Conservation (phyloP, 1,140 invertebrate genomes). For the Saccostrea glomerata region DNA sequence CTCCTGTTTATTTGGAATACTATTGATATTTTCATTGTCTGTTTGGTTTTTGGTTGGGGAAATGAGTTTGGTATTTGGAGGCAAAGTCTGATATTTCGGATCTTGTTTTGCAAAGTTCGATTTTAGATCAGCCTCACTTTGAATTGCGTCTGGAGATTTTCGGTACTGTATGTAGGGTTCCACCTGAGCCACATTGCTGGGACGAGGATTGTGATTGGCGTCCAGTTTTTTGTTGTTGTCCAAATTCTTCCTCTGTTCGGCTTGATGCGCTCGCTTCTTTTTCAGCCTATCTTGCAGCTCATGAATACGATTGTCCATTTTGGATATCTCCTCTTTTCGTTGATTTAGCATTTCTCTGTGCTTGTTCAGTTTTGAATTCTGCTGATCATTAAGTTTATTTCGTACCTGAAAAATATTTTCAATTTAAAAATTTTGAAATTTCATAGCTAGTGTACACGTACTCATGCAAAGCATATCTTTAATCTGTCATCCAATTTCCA, state of each 20-base stretch:
- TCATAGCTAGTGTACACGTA: neutral
- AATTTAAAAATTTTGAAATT: neutral
- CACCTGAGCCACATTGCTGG: constrained; percentile 86
- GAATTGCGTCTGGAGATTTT: constrained; percentile 42
- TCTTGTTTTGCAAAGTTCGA: constrained; percentile 89
- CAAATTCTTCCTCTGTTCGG: constrained; percentile 88
- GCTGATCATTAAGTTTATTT: constrained; percentile 96
- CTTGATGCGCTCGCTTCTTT: constrained; percentile 83
- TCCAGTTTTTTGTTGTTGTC: constrained; percentile 89
- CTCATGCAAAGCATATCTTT: neutral
- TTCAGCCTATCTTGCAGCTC: constrained; percentile 95
- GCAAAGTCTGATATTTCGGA: constrained; percentile 95
- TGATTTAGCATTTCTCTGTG: constrained; percentile 92
- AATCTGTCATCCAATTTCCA: neutral
- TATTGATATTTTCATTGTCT: constrained; percentile 63
- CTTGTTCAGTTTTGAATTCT: constrained; percentile 90
- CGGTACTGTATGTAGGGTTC: constrained; percentile 87
- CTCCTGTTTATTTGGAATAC: constrained; percentile 32
- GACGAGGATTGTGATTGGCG: constrained; percentile 84
- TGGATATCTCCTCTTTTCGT: constrained; percentile 92
- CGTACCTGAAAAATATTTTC: constrained; percentile 86
- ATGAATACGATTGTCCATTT: constrained; percentile 94
- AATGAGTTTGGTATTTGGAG: constrained; percentile 82
- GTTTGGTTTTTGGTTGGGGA: constrained; percentile 27
- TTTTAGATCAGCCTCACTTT: constrained; percentile 66